phyloP scores from a whole-genome alignment of 2,888 invertebrate species.

The Stegana nigrithorax region DNA sequence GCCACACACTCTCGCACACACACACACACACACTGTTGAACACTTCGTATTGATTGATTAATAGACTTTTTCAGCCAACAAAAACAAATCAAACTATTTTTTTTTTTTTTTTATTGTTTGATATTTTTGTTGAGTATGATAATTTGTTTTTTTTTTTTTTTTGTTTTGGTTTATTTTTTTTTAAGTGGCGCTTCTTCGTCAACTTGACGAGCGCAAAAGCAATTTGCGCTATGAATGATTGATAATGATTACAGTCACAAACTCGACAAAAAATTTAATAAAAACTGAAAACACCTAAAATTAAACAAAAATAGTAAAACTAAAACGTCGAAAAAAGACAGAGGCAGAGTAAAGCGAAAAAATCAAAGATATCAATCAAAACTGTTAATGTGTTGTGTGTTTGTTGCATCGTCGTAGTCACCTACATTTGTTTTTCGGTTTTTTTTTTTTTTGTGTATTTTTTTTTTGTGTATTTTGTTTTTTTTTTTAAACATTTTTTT shows the following conservation, averaged over 20 bases:
- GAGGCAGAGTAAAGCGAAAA: no score
- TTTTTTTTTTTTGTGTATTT: neutral
- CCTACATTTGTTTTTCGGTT: neutral
- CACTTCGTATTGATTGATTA: slow-evolving; percentile 1
- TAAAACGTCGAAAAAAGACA: neutral
- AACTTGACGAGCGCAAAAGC: slow-evolving; percentile 2
- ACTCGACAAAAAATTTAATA: neutral
- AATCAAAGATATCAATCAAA: neutral
- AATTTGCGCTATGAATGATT: neutral
- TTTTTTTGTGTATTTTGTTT: neutral
- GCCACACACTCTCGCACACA: no score
- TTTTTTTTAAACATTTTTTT: neutral
- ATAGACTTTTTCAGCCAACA: slow-evolving; percentile 6
- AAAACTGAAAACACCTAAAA: neutral
- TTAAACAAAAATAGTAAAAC: neutral
- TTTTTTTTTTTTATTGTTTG: no score
- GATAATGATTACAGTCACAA: neutral
- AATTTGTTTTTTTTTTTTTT: neutral
- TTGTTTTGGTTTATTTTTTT: neutral
- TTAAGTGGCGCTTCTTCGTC: slow-evolving; percentile 15
- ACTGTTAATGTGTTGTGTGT: neutral
- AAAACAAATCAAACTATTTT: neutral
- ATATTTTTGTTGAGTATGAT: neutral
- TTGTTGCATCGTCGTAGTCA: neutral
- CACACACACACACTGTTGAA: no score